Percentiles rank a stretch among this genome's conserved stretches.
phyloP scores from a whole-genome alignment of 2,888 invertebrate genomes.

The Acleris holmiana region DNA sequence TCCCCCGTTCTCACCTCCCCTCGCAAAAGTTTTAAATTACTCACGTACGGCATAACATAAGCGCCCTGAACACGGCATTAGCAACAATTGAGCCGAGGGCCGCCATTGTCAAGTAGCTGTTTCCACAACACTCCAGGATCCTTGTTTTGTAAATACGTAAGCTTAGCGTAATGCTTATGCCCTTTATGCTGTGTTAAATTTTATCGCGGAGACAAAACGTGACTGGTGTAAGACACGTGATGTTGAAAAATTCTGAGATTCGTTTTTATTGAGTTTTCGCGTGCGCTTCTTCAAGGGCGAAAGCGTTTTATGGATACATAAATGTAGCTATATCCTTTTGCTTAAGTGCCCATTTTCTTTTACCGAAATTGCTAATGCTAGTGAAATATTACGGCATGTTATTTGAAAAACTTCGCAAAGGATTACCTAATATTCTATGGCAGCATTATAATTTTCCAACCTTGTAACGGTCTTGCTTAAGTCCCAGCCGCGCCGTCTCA shows the following conservation, averaged over 20 bases:
- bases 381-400: constrained; percentile 16
- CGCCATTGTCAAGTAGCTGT: constrained; percentile 40
- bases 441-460: constrained; percentile 32
- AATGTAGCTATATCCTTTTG: constrained; percentile 9
- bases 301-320: constrained; percentile 27
- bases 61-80: constrained; percentile 54
- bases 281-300: constrained; percentile 12
- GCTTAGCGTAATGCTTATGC: constrained; percentile 30
- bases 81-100: constrained; percentile 52
- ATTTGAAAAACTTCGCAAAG: constrained; percentile 4
- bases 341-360: constrained; percentile 4
- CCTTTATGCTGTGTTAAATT: constrained; percentile 34
- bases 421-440: constrained; percentile 7
- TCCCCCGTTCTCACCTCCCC: constrained; percentile 40
- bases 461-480: constrained; percentile 31
- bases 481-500: constrained; percentile 11
- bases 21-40: constrained; percentile 56
- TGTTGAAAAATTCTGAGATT: constrained; percentile 30
- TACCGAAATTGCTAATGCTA: background rate
- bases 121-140: constrained; percentile 39
- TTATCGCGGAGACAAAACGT: constrained; percentile 27
- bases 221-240: constrained; percentile 32
- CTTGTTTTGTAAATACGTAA: constrained; percentile 52
- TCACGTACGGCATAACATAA: constrained; percentile 52
- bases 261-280: constrained; percentile 18